phyloP scores from a whole-genome alignment of 2,888 invertebrate species.

The Diplolepis rosae region DNA sequence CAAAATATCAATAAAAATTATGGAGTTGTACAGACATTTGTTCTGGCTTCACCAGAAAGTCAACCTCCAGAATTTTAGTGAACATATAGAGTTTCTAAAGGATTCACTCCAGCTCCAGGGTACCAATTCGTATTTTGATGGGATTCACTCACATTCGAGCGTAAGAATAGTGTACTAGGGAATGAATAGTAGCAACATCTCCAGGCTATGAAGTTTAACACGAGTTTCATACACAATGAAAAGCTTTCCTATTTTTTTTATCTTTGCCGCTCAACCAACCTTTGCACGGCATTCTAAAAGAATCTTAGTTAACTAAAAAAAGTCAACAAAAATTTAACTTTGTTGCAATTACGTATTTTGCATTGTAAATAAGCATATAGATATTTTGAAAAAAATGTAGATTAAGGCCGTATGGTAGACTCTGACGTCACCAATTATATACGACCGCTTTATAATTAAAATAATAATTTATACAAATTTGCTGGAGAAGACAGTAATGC shows the following conservation, averaged over 20 bases:
- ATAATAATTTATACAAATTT: no score
- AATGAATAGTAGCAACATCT: neutral
- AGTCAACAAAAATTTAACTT: no score
- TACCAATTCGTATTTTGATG: neutral
- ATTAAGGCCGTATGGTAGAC: no score
- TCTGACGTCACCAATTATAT: no score
- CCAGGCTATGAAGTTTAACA: neutral
- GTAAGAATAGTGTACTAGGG: neutral
- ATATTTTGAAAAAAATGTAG: no score
- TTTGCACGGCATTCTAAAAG: no score
- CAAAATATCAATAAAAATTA: neutral
- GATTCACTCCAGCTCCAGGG: neutral
- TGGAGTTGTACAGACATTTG: neutral
- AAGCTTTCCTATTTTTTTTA: neutral
- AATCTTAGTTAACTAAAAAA: no score
- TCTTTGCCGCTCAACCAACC: no score
- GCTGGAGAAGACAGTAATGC: no score
- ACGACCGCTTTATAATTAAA: no score
- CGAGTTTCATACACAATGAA: neutral
- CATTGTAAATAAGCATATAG: no score
- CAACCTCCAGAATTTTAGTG: neutral
- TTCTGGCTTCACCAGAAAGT: neutral
- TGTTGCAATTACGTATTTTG: no score
- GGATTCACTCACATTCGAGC: neutral
- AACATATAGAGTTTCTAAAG: neutral